phyloP scores from a whole-genome alignment of 2,797 vertebrate species.

The Anomalospiza imberbis region DNA sequence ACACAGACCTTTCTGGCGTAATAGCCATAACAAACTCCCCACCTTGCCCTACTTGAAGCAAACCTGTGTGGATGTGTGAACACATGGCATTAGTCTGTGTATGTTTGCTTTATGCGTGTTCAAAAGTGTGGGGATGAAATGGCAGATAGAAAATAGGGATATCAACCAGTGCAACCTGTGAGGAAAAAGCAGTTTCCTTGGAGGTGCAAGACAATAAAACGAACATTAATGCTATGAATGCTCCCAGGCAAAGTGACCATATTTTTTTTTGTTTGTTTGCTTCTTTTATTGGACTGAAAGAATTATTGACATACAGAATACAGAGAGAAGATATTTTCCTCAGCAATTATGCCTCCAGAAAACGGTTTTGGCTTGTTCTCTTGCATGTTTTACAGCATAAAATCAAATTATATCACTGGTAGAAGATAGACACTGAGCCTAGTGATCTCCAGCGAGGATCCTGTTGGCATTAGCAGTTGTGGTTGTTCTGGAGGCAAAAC shows the following conservation, averaged over 20 bases:
- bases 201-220: background rate
- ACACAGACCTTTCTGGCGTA: background rate
- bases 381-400: background rate
- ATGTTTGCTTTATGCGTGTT: background rate
- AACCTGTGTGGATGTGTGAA: background rate
- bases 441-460: background rate
- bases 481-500: background rate
- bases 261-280: background rate
- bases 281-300: background rate
- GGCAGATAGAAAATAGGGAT: background rate
- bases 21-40: background rate
- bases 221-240: background rate
- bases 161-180: background rate
- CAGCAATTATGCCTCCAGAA: conserved; percentile 1
- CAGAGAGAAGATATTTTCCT: conserved; percentile 9
- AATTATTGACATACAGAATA: background rate
- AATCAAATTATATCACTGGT: background rate
- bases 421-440: background rate
- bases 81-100: background rate
- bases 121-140: background rate
- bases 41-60: background rate
- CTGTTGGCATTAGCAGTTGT: background rate
- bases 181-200: background rate
- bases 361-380: conserved; percentile 1
- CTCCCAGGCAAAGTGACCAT: background rate